These are phyloP conservation scores for Cryptus viduatorius DNA, from an alignment of 2,888 invertebrate species.

Conservation along the genomic window DNA sequence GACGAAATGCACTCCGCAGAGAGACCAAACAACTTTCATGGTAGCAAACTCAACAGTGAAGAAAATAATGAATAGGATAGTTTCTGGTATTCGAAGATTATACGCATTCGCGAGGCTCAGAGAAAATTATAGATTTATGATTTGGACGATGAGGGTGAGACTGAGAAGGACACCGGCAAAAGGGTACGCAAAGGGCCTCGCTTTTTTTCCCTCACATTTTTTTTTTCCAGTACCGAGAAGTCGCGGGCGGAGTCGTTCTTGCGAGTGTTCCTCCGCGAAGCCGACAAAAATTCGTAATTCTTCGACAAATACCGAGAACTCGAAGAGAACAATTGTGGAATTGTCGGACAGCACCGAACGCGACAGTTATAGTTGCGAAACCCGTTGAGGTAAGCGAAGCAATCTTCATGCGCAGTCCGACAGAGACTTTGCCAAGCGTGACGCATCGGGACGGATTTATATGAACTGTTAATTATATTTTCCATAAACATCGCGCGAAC, in stretches of 20 bases:
- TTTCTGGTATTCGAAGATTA: slow-evolving; percentile 85
- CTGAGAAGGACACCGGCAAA: slow-evolving; percentile 10
- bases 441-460: slow-evolving; percentile 70
- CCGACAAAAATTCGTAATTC: slow-evolving; percentile 41
- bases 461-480: slow-evolving; percentile 80
- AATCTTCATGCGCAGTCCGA: background rate
- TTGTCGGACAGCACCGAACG: background rate
- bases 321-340: slow-evolving; percentile 24
- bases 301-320: slow-evolving; percentile 61
- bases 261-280: slow-evolving; percentile 26
- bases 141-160: slow-evolving; percentile 62
- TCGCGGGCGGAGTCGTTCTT: slow-evolving; percentile 74
- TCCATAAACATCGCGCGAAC: slow-evolving; percentile 76
- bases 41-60: slow-evolving; percentile 83
- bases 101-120: slow-evolving; percentile 80
- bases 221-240: slow-evolving; percentile 69
- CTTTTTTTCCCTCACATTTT: slow-evolving; percentile 40
- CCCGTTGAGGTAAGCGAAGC: background rate
- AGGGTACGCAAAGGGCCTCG: background rate
- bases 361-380: background rate
- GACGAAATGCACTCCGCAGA: slow-evolving; percentile 35
- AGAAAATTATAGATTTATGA: slow-evolving; percentile 84
- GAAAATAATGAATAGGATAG: slow-evolving; percentile 85
- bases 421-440: slow-evolving; percentile 36
- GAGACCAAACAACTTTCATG: slow-evolving; percentile 69